A percentile compares a stretch with the other conserved stretches of the same genome.
Conservation (phyloP, 2,888 invertebrate genomes). For the Ormyrus pomaceus region DNA sequence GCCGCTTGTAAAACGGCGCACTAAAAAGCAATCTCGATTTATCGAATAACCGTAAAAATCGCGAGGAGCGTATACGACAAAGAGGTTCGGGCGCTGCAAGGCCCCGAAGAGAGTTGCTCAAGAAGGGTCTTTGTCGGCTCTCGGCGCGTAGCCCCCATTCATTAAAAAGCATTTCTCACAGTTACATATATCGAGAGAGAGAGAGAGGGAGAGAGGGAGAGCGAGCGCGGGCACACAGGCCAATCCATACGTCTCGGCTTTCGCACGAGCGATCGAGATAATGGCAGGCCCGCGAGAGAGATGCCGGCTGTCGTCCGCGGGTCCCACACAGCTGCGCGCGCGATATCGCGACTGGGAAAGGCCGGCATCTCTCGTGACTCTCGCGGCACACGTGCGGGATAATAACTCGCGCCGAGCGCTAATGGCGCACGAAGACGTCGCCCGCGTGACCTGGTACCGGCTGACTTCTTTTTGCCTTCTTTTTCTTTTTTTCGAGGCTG, state of each 20-base stretch:
- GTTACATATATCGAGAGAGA: background rate
- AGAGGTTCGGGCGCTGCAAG: background rate
- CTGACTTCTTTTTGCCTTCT: background rate
- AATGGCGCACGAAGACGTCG: too few species aligned
- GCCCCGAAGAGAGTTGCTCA: conserved; percentile 16
- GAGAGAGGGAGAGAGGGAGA: background rate
- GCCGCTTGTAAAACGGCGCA: too few species aligned
- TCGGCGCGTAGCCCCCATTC: conserved; percentile 4
- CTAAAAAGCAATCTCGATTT: too few species aligned
- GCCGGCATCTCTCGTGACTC: background rate
- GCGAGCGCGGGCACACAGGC: background rate
- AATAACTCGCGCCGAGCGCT: background rate
- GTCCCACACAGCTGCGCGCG: background rate
- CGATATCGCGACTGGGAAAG: too few species aligned
- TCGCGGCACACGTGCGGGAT: background rate
- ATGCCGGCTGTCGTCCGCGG: background rate
- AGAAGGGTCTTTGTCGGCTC: conserved; percentile 39
- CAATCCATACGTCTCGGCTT: too few species aligned
- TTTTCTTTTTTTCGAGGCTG: background rate
- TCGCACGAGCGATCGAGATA: too few species aligned
- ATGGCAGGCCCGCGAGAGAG: too few species aligned
- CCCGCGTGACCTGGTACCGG: conserved; percentile 34
- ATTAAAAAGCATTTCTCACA: conserved; percentile 40
- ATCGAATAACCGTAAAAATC: too few species aligned
- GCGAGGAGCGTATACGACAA: too few species aligned